Evolutionary conservation across 1,140 invertebrate species (phyloP).

Genomic region (Lepidotrigona ventralis): DNA sequence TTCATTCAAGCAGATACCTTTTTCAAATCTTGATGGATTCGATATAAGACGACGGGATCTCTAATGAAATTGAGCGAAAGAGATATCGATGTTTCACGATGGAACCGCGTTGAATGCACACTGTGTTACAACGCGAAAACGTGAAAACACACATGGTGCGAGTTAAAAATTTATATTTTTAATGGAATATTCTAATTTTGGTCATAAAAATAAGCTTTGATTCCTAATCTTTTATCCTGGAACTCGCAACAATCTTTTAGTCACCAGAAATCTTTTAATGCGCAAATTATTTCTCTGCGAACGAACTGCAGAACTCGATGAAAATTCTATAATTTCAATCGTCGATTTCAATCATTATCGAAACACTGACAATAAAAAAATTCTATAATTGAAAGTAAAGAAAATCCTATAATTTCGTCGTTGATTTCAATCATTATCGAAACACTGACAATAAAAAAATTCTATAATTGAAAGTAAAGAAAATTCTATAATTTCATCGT

Average conservation of each 20-base stretch:
- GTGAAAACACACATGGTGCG: background rate
- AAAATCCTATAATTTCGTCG: too few relatives aligned
- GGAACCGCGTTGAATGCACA: background rate
- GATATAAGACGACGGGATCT: background rate
- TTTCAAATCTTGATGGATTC: background rate
- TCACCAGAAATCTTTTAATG: too few relatives aligned
- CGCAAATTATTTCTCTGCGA: too few relatives aligned
- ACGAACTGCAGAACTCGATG: background rate
- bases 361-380: background rate
- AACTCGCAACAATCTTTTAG: background rate
- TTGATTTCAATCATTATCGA: too few relatives aligned
- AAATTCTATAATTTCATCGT: background rate
- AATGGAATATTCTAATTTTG: background rate
- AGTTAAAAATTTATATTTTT: background rate
- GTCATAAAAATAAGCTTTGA: background rate
- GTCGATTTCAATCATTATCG: too few relatives aligned
- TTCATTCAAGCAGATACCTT: background rate
- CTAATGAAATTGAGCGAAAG: background rate
- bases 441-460: background rate
- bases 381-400: too few relatives aligned
- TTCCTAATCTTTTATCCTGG: background rate
- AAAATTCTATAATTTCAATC: too few relatives aligned
- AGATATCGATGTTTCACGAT: background rate
- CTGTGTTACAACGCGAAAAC: background rate
- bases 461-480: too few relatives aligned